Conservation (phyloP, 1,140 invertebrate species). For the Hesperophylax magnus region DNA sequence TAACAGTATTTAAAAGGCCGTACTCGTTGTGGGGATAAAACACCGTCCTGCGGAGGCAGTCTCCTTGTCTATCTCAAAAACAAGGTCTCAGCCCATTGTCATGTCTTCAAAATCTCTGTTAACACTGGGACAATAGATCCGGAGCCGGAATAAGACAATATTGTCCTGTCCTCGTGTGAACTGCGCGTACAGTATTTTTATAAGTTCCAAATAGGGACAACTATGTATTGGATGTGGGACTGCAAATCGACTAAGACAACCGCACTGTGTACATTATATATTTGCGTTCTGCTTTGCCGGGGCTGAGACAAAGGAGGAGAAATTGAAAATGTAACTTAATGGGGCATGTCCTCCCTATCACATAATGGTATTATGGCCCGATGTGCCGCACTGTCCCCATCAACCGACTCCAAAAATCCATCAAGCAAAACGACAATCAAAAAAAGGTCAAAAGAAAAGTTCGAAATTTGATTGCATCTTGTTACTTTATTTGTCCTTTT, state of each 20-base stretch:
- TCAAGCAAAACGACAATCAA: neutral
- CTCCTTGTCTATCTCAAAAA: too few relatives aligned
- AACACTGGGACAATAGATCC: too few relatives aligned
- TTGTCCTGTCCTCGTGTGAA: too few relatives aligned
- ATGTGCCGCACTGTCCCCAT: neutral
- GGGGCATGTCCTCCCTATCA: constrained; percentile 16
- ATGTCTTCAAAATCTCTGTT: too few relatives aligned
- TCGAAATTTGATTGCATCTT: neutral
- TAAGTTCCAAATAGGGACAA: too few relatives aligned
- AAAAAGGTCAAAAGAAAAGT: neutral
- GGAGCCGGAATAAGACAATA: too few relatives aligned
- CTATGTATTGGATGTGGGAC: neutral
- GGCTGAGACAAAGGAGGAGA: constrained; percentile 21
- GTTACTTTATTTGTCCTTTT: neutral
- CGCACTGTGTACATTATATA: neutral
- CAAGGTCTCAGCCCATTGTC: too few relatives aligned
- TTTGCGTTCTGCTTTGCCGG: constrained; percentile 20
- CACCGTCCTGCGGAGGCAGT: too few relatives aligned
- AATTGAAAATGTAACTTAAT: constrained; percentile 35
- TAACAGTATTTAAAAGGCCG: too few relatives aligned
- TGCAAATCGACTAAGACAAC: constrained; percentile 15
- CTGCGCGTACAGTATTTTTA: too few relatives aligned
- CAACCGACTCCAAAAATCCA: neutral
- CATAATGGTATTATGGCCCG: constrained; percentile 27
- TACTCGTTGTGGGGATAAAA: too few relatives aligned